Conservation (phyloP, 2,113 vertebrate genomes). For the Lanius ludovicianus region DNA sequence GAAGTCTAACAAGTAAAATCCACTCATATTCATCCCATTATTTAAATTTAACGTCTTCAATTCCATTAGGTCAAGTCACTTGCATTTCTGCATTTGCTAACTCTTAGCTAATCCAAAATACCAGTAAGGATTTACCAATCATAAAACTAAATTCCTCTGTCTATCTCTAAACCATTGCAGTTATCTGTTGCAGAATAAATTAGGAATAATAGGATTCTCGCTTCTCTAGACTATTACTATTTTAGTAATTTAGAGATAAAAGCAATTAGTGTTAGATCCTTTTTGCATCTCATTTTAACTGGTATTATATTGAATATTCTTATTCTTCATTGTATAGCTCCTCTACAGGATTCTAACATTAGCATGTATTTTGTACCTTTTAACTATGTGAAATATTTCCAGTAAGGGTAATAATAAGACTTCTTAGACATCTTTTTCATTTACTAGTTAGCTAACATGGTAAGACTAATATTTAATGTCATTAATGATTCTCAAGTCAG, state of each 20-base stretch:
- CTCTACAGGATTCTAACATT: conserved; percentile 37
- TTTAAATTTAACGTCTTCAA: neutral
- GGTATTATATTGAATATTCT: conserved; percentile 15
- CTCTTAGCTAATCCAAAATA: neutral
- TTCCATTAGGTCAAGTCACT: neutral
- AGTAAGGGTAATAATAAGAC: conserved; percentile 62
- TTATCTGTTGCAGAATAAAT: conserved; percentile 24
- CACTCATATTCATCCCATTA: neutral
- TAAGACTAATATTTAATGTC: conserved; percentile 71
- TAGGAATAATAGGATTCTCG: conserved; percentile 7
- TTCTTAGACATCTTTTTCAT: conserved; percentile 61
- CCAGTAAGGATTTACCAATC: neutral
- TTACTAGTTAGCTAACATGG: conserved; percentile 59
- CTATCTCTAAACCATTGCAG: neutral
- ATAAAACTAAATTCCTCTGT: neutral
- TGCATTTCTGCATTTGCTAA: neutral
- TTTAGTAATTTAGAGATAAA: conserved; percentile 60
- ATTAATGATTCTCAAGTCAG: conserved; percentile 70
- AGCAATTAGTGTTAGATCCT: conserved; percentile 34
- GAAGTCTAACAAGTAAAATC: neutral
- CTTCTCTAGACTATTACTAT: neutral
- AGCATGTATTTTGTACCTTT: conserved; percentile 64
- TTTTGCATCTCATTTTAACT: conserved; percentile 47
- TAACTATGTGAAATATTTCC: conserved; percentile 50
- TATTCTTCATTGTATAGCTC: conserved; percentile 48